phyloP scores from a whole-genome alignment of 2,797 vertebrate species.

The Halcyon leucocephala region DNA sequence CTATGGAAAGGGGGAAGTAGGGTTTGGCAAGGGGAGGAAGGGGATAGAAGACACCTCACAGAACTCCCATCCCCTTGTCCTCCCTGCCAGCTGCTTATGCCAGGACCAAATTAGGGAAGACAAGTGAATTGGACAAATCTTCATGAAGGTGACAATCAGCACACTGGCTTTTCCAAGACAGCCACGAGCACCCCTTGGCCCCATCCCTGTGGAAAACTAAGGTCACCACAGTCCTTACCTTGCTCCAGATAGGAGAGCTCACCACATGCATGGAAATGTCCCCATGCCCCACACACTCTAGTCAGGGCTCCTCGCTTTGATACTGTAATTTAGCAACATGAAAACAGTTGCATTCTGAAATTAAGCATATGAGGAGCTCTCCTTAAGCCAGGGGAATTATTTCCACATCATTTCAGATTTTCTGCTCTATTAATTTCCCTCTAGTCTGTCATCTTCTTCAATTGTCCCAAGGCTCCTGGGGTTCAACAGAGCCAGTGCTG shows the following conservation, averaged over 20 bases:
- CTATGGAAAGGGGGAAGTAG: accelerated
- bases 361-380: slow-evolving; percentile 43
- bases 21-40: background rate
- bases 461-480: slow-evolving; percentile 20
- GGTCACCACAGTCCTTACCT: background rate
- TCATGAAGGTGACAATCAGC: background rate
- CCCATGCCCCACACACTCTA: background rate
- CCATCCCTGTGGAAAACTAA: background rate
- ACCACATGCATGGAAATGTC: background rate
- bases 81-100: background rate
- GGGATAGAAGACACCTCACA: background rate
- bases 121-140: accelerated
- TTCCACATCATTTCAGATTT: slow-evolving; percentile 75
- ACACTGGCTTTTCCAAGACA: background rate
- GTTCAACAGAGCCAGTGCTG: background rate
- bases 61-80: background rate
- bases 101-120: background rate
- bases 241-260: background rate
- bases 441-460: slow-evolving; percentile 59
- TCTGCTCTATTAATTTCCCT: slow-evolving; percentile 78
- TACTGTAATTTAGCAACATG: slow-evolving; percentile 56
- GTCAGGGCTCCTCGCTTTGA: background rate
- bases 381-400: slow-evolving; percentile 65
- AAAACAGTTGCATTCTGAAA: slow-evolving; percentile 34
- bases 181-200: background rate